Conservation (phyloP, 2,113 vertebrate genomes). For the Eublepharis macularius region DNA sequence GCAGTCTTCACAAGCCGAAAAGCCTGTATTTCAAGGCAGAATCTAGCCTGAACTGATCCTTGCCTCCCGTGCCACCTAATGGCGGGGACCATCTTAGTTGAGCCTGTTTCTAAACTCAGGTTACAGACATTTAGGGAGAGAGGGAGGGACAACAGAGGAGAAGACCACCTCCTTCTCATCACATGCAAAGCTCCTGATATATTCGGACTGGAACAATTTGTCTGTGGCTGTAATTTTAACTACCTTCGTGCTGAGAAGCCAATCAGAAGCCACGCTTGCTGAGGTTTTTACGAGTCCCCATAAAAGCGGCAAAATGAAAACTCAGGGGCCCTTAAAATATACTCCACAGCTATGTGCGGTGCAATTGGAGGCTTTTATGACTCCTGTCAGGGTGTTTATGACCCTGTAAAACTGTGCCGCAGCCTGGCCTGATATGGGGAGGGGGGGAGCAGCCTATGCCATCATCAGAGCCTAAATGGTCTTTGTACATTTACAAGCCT, state of each 20-base stretch:
- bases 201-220: slow-evolving; percentile 83
- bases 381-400: slow-evolving; percentile 85
- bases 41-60: neutral
- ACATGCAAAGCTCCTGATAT: slow-evolving; percentile 73
- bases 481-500: slow-evolving; percentile 74
- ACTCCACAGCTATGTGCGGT: slow-evolving; percentile 81
- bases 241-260: slow-evolving; percentile 79
- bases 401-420: slow-evolving; percentile 82
- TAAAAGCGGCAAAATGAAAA: slow-evolving; percentile 89
- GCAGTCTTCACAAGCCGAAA: neutral
- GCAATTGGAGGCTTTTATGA: slow-evolving; percentile 85
- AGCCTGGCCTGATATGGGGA: slow-evolving; percentile 72
- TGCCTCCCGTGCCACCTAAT: neutral
- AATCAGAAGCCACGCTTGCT: slow-evolving; percentile 72
- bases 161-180: slow-evolving; percentile 22
- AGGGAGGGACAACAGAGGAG: neutral
- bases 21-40: neutral
- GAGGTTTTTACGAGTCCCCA: slow-evolving; percentile 81
- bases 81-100: neutral
- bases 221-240: slow-evolving; percentile 85
- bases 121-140: no score
- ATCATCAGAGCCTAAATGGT: slow-evolving; percentile 81
- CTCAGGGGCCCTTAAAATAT: slow-evolving; percentile 88
- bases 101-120: no score
- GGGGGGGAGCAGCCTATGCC: slow-evolving; percentile 64